Base-by-base conservation (phyloP, 2,113 vertebrate species). In the Burhinus bistriatus region DNA sequence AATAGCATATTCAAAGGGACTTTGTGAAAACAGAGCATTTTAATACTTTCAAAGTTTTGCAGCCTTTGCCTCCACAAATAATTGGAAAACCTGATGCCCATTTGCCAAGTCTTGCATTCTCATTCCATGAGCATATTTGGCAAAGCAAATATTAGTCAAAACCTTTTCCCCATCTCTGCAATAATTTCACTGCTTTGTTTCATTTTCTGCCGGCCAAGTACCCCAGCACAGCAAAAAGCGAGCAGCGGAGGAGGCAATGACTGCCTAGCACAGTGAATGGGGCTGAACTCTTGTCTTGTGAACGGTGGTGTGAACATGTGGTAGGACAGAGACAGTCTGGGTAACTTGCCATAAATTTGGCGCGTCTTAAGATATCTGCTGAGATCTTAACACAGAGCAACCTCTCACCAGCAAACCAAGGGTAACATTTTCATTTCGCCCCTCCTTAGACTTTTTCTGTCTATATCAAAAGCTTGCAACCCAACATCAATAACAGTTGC, bases 51-150 rank as follows among this genome's bases (percentile, higher is more conserved):
- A 59, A 52, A 61, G 23, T 38, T 88, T 75, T 85, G 32, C 44
- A 91, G 65, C 29, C 47, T 91, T 59, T 90, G 57, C 11, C 38
- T 62, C 42, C 25, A 44, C 58, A 80, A 65, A 58, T 51, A 69
- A 47, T 49, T 55, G 44, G 8, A 47, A 90, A 90, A 70, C 29
- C 25, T 62, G 51, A 72, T 9, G 18, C 13, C 2, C 2, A 26
- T 54, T 82, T 73, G 49, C 54, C 34, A 51, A 32, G 10, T 38
- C 58, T 80, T 70, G 18, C 14, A 7, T 40, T 82, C 22, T 58
- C 47, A 34, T 64, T 45, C 73, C 69, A 16, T 0, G 2, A 45
- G 57, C 0, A 0, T 12, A 11, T 73, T 45, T 87, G 51, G 45
- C 64, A 93, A 65, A 80, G 36, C 25, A 73, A 71, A n/a, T 3